These are phyloP conservation scores for Dryas iulia DNA, from an alignment of 1,140 invertebrate species.

Conservation along the genomic window DNA sequence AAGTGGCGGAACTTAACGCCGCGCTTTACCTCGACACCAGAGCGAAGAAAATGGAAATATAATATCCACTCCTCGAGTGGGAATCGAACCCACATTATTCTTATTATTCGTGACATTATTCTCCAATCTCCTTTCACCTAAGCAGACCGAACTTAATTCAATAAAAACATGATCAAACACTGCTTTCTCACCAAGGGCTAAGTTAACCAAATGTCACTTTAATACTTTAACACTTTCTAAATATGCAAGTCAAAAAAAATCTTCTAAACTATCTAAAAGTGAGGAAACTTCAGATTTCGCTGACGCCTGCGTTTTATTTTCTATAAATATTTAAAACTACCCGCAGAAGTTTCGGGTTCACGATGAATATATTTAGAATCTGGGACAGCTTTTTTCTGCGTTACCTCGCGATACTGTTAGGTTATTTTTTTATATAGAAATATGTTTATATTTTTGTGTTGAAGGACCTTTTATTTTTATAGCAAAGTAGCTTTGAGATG, in stretches of 20 bases:
- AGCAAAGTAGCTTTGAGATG: too few species aligned
- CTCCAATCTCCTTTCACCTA: too few species aligned
- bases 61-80: too few species aligned
- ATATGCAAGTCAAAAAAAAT: neutral
- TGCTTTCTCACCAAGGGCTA: too few species aligned
- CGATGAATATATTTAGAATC: constrained; percentile 23
- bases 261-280: constrained; percentile 8
- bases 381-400: neutral
- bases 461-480: neutral
- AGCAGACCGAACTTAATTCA: too few species aligned
- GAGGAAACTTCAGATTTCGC: constrained; percentile 9
- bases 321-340: constrained; percentile 25
- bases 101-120: too few species aligned
- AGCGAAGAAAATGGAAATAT: too few species aligned
- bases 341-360: constrained; percentile 18
- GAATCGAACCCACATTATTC: too few species aligned
- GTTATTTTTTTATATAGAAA: neutral
- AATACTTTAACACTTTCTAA: neutral
- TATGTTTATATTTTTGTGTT: neutral
- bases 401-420: neutral
- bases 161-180: too few species aligned
- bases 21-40: too few species aligned
- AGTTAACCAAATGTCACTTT: neutral
- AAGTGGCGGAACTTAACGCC: too few species aligned
- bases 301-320: constrained; percentile 14